Evolutionary conservation across 2,113 vertebrate species (phyloP).

Genomic region (Siphamia tubifer): DNA sequence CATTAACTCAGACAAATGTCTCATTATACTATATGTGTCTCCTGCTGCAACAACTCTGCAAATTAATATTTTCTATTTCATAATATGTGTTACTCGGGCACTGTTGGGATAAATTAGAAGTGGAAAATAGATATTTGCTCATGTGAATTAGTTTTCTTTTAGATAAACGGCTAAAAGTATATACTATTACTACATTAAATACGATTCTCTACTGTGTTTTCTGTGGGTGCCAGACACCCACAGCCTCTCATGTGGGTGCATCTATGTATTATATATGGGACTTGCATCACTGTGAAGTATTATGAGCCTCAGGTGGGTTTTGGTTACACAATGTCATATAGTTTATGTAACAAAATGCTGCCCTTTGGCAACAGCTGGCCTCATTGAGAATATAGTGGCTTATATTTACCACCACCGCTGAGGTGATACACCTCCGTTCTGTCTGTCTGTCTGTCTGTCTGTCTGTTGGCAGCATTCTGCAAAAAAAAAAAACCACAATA

Average conservation of each 20-base stretch:
- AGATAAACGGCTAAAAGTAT: neutral
- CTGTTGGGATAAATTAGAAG: neutral
- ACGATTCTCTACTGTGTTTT: neutral
- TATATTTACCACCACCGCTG: no score
- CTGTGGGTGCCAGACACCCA: neutral
- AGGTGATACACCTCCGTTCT: no score
- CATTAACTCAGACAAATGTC: no score
- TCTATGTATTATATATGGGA: neutral
- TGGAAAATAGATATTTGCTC: conserved; percentile 1
- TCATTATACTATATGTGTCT: no score
- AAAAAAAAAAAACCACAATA: no score
- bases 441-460: no score
- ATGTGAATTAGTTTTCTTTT: neutral
- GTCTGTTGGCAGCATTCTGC: no score
- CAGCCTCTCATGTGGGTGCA: neutral
- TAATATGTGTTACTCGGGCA: neutral
- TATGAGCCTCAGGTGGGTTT: neutral
- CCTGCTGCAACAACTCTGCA: neutral
- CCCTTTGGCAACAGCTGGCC: conserved; percentile 3
- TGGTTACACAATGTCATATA: conserved; percentile 11
- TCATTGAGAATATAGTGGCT: neutral
- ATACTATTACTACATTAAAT: conserved; percentile 5
- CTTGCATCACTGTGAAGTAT: neutral
- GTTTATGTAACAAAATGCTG: neutral
- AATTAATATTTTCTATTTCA: neutral